Base-by-base conservation (phyloP, 2,113 vertebrate species). In the Microcebus lehilahytsara region DNA sequence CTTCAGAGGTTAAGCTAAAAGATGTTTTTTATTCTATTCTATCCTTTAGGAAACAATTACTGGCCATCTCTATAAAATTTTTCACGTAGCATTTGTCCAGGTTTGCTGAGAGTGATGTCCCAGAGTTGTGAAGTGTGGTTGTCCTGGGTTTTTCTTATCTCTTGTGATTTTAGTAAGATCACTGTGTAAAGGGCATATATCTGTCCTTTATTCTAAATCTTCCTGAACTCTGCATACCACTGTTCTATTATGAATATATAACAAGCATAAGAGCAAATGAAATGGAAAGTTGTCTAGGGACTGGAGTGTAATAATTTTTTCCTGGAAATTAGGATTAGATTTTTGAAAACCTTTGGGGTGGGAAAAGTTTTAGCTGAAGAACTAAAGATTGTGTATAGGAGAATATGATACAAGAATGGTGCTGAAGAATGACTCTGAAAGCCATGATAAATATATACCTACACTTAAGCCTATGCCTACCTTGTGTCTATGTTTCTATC, bases 171-270 rank as follows among this genome's bases (percentile, higher is more conserved):
- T 56, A 77, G 37, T 83, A 71, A 80, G 25, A 37, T 79, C 27
- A 40, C 40, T 84, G 42, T 16, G 4, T 49, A 85, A 25, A 89
- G 37, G 12, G 16, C 56, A 20, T 75, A 11, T 62, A 78, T 46
- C 20, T 93, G 23, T 85, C 23, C 13, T 93, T 97, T 32, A 81
- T 96, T 89, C 85, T 42, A 93, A 86, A 77, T 56, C 51, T 80
- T 81, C 27, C 69, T 96, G 49, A 95, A 89, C 62, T 90, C 23
- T 49, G 10, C 17, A 64, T 23, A 71, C 9, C 23, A 25, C 32
- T 97, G 27, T 89, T 93, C 62, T 89, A n/a, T 89, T 95, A 93
- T 66, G 71, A 89, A 72, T 60, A 58, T 19, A 56, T 86, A 77
- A 58, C 7, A 90, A 86, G 90, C 11, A 53, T 60, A 78, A 88